These are phyloP conservation scores for Sinocyclocheilus anophthalmus DNA, from an alignment of 2,113 vertebrate genomes.

Conservation along the genomic window DNA sequence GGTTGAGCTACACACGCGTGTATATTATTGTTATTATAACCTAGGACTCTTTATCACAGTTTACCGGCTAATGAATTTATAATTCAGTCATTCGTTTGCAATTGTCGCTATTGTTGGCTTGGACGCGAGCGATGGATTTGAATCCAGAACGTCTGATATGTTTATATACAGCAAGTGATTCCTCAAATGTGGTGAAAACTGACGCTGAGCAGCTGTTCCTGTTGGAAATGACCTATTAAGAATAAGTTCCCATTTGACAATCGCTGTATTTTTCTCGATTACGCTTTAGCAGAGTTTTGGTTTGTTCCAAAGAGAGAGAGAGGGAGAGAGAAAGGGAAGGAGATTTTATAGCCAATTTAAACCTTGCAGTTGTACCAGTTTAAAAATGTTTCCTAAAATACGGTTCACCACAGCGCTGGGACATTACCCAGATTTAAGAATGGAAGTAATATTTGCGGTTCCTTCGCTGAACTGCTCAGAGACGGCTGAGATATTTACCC, in stretches of 20 bases:
- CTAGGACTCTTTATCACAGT: slow-evolving; percentile 41
- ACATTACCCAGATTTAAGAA: slow-evolving; percentile 64
- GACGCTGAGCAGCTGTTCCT: not conserved
- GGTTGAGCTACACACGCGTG: no score
- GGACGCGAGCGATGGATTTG: no score
- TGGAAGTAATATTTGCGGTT: slow-evolving; percentile 67
- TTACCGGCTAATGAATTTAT: slow-evolving; percentile 26
- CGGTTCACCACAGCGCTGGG: slow-evolving; percentile 69
- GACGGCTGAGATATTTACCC: slow-evolving; percentile 27
- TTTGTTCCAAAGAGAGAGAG: slow-evolving; percentile 53
- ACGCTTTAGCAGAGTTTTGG: slow-evolving; percentile 41
- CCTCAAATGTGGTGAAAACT: not conserved
- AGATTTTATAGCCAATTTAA: slow-evolving; percentile 76
- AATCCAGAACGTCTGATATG: not conserved
- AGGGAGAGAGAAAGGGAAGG: slow-evolving; percentile 56
- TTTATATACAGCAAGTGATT: slow-evolving; percentile 26
- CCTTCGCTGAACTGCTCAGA: slow-evolving; percentile 62
- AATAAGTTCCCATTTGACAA: not conserved
- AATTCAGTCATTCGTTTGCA: slow-evolving; percentile 35
- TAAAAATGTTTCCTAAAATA: slow-evolving; percentile 75
- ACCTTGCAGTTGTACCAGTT: slow-evolving; percentile 65
- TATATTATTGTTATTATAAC: slow-evolving; percentile 30
- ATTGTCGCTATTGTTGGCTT: not conserved
- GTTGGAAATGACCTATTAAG: not conserved
- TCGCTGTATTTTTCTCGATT: not conserved